phyloP scores from a whole-genome alignment of 2,113 vertebrate genomes.

The Stomatorhinus ivindoensis region DNA sequence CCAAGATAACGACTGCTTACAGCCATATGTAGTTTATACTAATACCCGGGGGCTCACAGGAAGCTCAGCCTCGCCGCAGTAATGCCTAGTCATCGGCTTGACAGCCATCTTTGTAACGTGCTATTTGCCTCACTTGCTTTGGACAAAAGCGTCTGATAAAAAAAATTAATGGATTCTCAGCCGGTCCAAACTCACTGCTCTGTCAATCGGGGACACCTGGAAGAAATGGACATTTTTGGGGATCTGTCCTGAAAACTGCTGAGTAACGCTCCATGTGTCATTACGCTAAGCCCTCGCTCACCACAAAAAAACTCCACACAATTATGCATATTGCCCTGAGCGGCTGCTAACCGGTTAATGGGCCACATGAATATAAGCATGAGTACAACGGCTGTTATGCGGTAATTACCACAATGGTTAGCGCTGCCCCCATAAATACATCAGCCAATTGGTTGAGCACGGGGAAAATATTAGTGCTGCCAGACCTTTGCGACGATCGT shows the following conservation, averaged over 20 bases:
- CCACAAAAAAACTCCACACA: not conserved
- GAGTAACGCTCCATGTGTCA: not conserved
- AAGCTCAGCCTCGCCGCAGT: not conserved
- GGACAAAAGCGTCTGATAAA: not conserved
- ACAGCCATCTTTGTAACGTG: not conserved
- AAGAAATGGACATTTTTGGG: not conserved
- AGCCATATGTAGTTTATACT: too few species aligned
- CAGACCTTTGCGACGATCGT: not conserved
- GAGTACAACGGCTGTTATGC: not conserved
- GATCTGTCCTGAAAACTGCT: not conserved
- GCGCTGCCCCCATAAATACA: conserved; percentile 2
- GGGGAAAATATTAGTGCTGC: conserved; percentile 14
- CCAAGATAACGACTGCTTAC: too few species aligned
- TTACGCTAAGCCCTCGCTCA: not conserved
- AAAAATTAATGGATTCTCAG: not conserved
- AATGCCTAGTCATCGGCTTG: not conserved
- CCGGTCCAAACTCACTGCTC: not conserved
- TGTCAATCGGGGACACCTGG: not conserved
- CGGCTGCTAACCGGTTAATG: not conserved
- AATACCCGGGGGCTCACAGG: not conserved
- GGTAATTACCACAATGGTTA: conserved; percentile 7
- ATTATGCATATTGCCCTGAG: conserved; percentile 11
- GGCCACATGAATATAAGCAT: not conserved
- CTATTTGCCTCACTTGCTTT: not conserved
- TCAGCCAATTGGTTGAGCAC: not conserved